Evolutionary conservation across 2,888 invertebrate genomes (phyloP).

Genomic region (Pollenia angustigena): DNA sequence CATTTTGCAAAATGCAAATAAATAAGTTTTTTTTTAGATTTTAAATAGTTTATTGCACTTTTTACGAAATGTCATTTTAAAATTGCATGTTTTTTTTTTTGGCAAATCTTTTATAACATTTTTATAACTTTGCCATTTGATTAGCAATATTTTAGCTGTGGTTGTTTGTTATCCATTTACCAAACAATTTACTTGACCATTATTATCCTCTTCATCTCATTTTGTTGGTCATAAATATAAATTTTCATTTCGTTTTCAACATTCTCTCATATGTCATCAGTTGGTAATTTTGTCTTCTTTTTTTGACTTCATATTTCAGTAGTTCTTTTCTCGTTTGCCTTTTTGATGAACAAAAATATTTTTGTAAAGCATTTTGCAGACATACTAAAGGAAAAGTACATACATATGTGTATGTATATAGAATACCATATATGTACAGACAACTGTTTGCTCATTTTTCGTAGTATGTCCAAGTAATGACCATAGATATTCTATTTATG

Average conservation of each 20-base stretch:
- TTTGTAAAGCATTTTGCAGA: conserved; percentile 69
- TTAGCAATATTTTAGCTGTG: conserved; percentile 47
- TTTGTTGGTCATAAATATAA: conserved; percentile 73
- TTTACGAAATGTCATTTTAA: neutral
- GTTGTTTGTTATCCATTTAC: conserved; percentile 59
- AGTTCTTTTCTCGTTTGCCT: neutral
- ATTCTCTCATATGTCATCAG: conserved; percentile 75
- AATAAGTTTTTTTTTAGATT: neutral
- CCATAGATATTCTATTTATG: conserved; percentile 54
- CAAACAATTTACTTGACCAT: conserved; percentile 71
- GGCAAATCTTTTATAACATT: conserved; percentile 11
- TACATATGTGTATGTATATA: neutral
- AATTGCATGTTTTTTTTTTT: conserved; percentile 13
- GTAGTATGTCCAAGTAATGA: conserved; percentile 21
- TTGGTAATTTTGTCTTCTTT: conserved; percentile 71
- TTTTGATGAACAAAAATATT: conserved; percentile 20
- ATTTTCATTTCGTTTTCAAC: conserved; percentile 74
- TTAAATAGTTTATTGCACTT: conserved; percentile 1
- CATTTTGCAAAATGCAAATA: neutral
- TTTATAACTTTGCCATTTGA: conserved; percentile 31
- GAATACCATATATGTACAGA: neutral
- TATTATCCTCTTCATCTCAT: conserved; percentile 66
- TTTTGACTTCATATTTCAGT: conserved; percentile 30
- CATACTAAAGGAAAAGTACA: conserved; percentile 21
- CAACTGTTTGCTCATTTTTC: neutral